A percentile compares a stretch with the other conserved stretches of the same genome.
phyloP scores from a whole-genome alignment of 2,888 invertebrate genomes.

The Drosophila kambysellisi region DNA sequence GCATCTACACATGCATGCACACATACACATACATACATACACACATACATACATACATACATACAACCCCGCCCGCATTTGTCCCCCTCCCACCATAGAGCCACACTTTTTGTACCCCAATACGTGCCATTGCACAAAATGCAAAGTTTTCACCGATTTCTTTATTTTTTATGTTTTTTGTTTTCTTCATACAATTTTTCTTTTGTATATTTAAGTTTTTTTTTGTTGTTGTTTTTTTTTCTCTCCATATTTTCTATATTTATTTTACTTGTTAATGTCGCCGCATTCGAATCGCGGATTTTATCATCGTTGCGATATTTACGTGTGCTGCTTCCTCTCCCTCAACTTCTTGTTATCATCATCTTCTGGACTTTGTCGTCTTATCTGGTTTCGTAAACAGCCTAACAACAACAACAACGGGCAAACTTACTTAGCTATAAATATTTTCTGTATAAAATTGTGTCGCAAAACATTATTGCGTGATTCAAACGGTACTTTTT shows the following conservation, averaged over 20 bases:
- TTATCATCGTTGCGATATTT: slow-evolving; percentile 43
- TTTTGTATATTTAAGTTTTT: background rate
- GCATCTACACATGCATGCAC: slow-evolving; percentile 5
- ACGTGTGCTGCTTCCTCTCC: slow-evolving; percentile 15
- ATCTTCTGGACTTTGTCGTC: slow-evolving; percentile 33
- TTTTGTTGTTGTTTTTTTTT: background rate
- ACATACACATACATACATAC: background rate
- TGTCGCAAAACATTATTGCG: slow-evolving; percentile 5
- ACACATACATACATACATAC: too few species aligned
- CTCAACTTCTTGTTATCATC: slow-evolving; percentile 34
- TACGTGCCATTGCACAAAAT: slow-evolving; percentile 64
- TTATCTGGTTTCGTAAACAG: slow-evolving; percentile 21
- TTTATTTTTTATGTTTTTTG: slow-evolving; percentile 18
- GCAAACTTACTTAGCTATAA: background rate
- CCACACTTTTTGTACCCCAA: slow-evolving; percentile 28
- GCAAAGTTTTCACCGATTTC: slow-evolving; percentile 56
- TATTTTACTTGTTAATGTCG: slow-evolving; percentile 34
- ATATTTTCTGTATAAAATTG: background rate
- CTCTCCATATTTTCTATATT: slow-evolving; percentile 18
- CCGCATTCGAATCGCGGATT: slow-evolving; percentile 52
- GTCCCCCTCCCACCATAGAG: background rate
- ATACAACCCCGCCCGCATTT: too few species aligned
- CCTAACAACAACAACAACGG: background rate
- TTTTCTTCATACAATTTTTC: background rate
- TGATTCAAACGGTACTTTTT: slow-evolving; percentile 12